Conservation (phyloP, 2,113 vertebrate species). For the Vidua macroura region DNA sequence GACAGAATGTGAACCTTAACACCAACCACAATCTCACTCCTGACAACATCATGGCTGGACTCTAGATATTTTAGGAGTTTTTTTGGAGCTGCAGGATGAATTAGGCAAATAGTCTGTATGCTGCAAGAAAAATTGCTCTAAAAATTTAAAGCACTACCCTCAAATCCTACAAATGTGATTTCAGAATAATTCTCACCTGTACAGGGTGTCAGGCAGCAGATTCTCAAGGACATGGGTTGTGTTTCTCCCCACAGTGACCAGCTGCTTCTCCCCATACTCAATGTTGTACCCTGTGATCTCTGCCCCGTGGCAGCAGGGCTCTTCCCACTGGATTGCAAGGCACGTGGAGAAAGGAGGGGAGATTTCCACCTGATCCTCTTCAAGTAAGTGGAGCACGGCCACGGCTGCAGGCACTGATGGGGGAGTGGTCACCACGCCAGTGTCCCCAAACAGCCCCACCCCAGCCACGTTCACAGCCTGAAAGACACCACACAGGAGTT, state of each 20-base stretch:
- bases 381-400: constrained; percentile 64
- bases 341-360: constrained; percentile 66
- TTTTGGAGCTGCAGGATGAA: not conserved
- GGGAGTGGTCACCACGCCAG: constrained; percentile 67
- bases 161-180: not conserved
- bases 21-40: fast-evolving
- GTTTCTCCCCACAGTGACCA: constrained; percentile 65
- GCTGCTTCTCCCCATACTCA: constrained; percentile 78
- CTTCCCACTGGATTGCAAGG: constrained; percentile 79
- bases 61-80: not conserved
- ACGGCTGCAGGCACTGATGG: constrained; percentile 74
- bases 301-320: constrained; percentile 77
- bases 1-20: not conserved
- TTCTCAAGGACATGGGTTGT: constrained; percentile 76
- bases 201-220: constrained; percentile 78
- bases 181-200: constrained; percentile 66
- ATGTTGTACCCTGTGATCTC: constrained; percentile 82
- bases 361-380: constrained; percentile 69
- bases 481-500: not conserved
- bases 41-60: fast-evolving
- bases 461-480: constrained; percentile 79
- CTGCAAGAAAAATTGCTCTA: not conserved
- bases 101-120: not conserved
- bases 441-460: constrained; percentile 74
- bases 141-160: not conserved